Evolutionary conservation across 2,113 vertebrate species (phyloP).

Genomic region (Tamias sibiricus): DNA sequence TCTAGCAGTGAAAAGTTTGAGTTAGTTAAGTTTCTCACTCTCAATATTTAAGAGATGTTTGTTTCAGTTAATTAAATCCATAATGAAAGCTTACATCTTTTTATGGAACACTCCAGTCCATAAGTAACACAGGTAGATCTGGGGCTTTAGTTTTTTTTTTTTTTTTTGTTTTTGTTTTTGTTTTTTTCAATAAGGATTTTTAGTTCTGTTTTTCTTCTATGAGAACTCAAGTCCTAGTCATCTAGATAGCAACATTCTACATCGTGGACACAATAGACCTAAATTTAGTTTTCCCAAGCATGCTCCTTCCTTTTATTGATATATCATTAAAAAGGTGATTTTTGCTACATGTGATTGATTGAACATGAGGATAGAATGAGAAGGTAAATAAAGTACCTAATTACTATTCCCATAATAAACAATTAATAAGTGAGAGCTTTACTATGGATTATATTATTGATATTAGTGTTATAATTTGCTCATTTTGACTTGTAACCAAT

Average conservation of each 20-base stretch:
- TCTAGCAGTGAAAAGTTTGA: background rate
- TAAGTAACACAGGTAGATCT: background rate
- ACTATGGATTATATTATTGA: background rate
- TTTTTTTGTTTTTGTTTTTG: background rate
- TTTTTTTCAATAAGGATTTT: background rate
- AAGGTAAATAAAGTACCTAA: background rate
- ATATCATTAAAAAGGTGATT: background rate
- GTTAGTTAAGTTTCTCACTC: background rate
- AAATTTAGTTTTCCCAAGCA: background rate
- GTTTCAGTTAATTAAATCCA: background rate
- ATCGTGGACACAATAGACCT: background rate
- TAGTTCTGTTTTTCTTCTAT: background rate
- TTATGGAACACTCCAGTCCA: background rate
- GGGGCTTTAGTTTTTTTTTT: background rate
- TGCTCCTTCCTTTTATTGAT: background rate
- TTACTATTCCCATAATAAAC: background rate
- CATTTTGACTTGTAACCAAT: background rate
- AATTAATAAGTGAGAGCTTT: conserved; percentile 13
- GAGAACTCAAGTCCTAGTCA: background rate
- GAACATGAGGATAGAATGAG: background rate
- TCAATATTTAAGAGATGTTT: background rate
- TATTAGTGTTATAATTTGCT: background rate
- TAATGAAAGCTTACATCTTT: background rate
- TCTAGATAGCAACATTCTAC: background rate
- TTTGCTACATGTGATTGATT: background rate